Base-by-base conservation (phyloP, 1,140 invertebrate species). In the Apis dorsata region DNA sequence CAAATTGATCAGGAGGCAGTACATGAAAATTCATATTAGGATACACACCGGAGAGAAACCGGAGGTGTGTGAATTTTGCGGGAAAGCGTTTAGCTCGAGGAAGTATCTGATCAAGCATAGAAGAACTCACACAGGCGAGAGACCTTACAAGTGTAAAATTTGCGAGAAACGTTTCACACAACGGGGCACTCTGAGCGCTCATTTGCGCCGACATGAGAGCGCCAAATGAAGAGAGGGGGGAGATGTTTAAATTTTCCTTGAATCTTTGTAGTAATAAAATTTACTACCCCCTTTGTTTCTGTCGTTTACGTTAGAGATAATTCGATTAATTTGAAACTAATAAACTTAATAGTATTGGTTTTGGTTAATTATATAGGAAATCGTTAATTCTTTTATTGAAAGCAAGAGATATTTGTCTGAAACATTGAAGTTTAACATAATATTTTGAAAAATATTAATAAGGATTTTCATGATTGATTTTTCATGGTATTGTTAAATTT, bases 21-120 rank as follows among this genome's bases (percentile, higher is more conserved):
- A 94, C 74, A 92, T 96, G 65, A 94, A 95, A 60, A 96, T 95
- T 53, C 97, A 98, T 89, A 94, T 95, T 68, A 94, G 97, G 17
- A 97, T 96, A 19, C 97, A 97, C 89, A 96, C 96, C 5, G 96
- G 95, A 11, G 95, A 95, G 86, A 95, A 94, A 80, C 95, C 95
- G 2, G 95, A 94, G 70, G 93, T 95, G 53, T 97, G 96, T 87
- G 93, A 95, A 77, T 94, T 94, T 44, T 95, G 94, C 89, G 93
- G 95, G n/a, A 93, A 97, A 89, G 95, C 95, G 55, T 98, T 98
- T 90, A 96, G 96, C 0, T 97, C 97, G 72, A 95, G 94, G 21
- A 95, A 95, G 44, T 95, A 95, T 59, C 90, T 96, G 84, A 85
- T 90, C 3, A 92, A 94, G 85, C 90, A 94, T 87, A 51, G 86